Evolutionary conservation across 2,797 vertebrate species (phyloP), one percentile per base, ranked within the genome.

Genomic region (Telmatherina bonti): DNA sequence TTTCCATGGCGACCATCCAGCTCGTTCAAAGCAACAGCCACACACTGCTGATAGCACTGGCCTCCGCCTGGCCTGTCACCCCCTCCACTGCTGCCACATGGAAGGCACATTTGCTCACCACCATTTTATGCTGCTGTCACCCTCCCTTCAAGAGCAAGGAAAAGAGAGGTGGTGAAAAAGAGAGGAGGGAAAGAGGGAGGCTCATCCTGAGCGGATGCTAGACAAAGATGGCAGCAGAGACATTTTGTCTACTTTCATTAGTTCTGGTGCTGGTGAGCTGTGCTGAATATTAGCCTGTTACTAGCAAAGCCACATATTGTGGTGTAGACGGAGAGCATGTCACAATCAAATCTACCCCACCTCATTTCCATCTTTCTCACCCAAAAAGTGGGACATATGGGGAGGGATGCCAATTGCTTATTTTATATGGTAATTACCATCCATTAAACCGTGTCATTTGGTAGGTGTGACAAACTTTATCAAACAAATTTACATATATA

Each of bases 191-290:
- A 81, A 72, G 77, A 83, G 76, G 82, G 87, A 89, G 82, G 86
- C 82, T 91, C 87, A 77, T 86, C 89, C 89, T 88, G 86, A 92
- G 89, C 85, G 88, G 87, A 92, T 91, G 89, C 86, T 67, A 90
- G 92, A 93, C 92, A 92, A 91, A 92, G 90, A 92, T 92, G 91
- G 92, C 91, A 93, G 92, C 91, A 90, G 90, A 91, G 92, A 92
- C 91, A 92, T 92, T 93, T 93, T 94, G 93, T 94, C 93, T 88
- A 84, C 90, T 93, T 91, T 89, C 90, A 93, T 94, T 94, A 93
- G 93, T 94, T 93, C 92, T 92, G 92, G 85, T 91, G 80, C 79
- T 77, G 87, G 72, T 92, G 91, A 92, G 91, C 82, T 35, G 74
- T 84, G 90, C 83, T 82, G 89, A 91, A 92, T 92, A 91, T 93